These are phyloP conservation scores for Drosophila bunnanda DNA, from an alignment of 2,888 invertebrate species.

Conservation along the genomic window DNA sequence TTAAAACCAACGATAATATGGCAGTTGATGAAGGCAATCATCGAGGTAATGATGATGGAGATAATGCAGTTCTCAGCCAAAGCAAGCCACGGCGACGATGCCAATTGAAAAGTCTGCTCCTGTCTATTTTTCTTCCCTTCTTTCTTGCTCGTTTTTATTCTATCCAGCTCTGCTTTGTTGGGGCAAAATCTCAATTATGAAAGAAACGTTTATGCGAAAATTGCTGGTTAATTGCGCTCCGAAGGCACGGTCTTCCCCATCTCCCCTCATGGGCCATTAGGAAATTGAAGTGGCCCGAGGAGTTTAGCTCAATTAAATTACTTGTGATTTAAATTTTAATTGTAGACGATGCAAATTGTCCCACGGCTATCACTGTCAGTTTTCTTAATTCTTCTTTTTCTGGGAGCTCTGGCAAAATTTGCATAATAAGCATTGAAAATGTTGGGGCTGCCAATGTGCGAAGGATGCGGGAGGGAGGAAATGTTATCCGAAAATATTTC, in stretches of 20 bases:
- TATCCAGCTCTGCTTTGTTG: constrained; percentile 32
- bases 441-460: constrained; percentile 45
- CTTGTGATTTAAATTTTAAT: constrained; percentile 77
- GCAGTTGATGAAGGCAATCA: constrained; percentile 70
- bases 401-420: constrained; percentile 61
- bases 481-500: constrained; percentile 22
- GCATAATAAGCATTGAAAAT: constrained; percentile 72
- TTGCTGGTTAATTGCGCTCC: constrained; percentile 74
- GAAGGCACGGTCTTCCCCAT: constrained; percentile 4
- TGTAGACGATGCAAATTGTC: constrained; percentile 63
- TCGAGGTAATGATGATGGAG: constrained; percentile 48
- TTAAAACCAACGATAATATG: constrained; percentile 64
- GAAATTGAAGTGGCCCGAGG: constrained; percentile 50
- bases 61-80: constrained; percentile 42
- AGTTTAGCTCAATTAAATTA: constrained; percentile 77
- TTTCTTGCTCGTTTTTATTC: constrained; percentile 27
- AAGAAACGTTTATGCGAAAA: constrained; percentile 77
- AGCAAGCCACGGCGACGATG: constrained; percentile 57
- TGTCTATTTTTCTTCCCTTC: constrained; percentile 35
- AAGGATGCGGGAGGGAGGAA: constrained; percentile 13
- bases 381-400: constrained; percentile 34
- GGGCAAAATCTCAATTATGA: constrained; percentile 63
- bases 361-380: constrained; percentile 62
- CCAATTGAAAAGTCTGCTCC: constrained; percentile 67
- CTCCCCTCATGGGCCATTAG: constrained; percentile 23